These are phyloP conservation scores for Vespertilio murinus DNA, from an alignment of 2,797 vertebrate species.

Conservation along the genomic window DNA sequence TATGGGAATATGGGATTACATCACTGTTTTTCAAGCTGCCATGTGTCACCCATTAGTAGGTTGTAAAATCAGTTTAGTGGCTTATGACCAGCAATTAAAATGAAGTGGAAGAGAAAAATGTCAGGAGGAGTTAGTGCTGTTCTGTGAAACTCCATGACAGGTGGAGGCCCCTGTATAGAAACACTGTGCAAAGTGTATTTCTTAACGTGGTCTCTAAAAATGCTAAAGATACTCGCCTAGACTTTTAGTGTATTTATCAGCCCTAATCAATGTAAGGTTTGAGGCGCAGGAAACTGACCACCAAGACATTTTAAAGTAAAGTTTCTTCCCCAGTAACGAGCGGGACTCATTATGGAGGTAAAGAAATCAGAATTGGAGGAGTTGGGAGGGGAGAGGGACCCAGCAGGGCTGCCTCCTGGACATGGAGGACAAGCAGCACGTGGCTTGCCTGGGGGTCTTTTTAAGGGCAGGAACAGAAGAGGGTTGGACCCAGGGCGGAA, in stretches of 20 bases:
- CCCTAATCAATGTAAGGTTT: not conserved
- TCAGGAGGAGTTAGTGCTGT: not conserved
- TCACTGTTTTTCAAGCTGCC: not conserved
- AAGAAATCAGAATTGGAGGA: no score
- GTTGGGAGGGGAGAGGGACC: no score
- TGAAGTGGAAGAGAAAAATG: not conserved
- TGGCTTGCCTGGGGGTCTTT: no score
- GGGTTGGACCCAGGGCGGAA: no score
- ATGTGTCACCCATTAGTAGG: not conserved
- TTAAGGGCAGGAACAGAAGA: no score
- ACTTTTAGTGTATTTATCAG: not conserved
- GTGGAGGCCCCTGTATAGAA: not conserved
- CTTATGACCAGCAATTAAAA: not conserved
- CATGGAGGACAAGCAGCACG: no score
- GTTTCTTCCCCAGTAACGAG: no score
- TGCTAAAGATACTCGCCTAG: not conserved
- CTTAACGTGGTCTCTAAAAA: not conserved
- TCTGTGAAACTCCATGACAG: not conserved
- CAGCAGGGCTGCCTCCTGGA: no score
- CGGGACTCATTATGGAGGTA: no score
- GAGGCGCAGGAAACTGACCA: no score
- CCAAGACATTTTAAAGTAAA: no score
- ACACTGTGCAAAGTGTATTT: not conserved
- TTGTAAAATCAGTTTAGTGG: not conserved
- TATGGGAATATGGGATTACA: not conserved